phyloP scores from a whole-genome alignment of 2,888 invertebrate species.

The Agriopis leucophaearia region DNA sequence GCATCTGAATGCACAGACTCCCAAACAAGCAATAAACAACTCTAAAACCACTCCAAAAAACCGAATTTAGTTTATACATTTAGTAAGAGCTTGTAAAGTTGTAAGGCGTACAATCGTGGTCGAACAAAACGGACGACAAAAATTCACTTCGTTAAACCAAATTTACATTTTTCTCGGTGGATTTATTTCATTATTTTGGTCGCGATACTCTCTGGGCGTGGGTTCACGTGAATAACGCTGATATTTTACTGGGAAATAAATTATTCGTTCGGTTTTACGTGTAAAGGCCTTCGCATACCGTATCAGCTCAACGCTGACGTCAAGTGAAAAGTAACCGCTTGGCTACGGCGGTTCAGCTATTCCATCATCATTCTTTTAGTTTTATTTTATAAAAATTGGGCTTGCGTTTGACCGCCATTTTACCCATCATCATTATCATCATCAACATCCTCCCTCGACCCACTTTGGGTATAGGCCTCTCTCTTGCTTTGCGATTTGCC shows the following conservation, averaged over 20 bases:
- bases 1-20: conserved; percentile 52
- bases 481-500: no score
- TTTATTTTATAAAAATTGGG: no score
- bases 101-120: conserved; percentile 58
- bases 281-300: neutral
- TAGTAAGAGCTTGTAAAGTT: conserved; percentile 42
- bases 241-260: conserved; percentile 60
- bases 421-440: no score
- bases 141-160: conserved; percentile 77
- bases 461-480: no score
- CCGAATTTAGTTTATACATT: conserved; percentile 30
- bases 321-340: no score
- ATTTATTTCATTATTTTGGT: conserved; percentile 68
- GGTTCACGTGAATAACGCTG: conserved; percentile 51
- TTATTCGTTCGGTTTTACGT: conserved; percentile 47
- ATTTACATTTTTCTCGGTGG: conserved; percentile 75
- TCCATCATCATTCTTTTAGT: no score
- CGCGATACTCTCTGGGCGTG: conserved; percentile 57
- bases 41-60: conserved; percentile 39
- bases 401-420: no score
- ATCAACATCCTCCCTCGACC: no score
- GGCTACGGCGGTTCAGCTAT: no score
- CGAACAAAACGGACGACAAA: conserved; percentile 51
- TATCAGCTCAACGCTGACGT: neutral
- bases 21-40: conserved; percentile 39